These are phyloP conservation scores for Limenitis camilla DNA, from an alignment of 2,888 invertebrate species.

Conservation along the genomic window DNA sequence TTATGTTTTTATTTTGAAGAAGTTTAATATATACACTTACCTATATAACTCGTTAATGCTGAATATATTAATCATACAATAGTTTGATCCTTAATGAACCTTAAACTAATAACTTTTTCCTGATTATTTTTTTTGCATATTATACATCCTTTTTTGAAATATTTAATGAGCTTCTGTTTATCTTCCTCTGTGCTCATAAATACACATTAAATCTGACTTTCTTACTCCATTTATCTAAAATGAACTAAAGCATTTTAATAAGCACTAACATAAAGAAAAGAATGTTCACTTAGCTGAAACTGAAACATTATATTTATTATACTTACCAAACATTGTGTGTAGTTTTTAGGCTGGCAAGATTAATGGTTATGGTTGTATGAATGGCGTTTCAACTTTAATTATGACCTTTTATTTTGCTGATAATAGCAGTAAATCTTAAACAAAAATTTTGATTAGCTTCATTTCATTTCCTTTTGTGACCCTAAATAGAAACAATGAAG, in stretches of 20 bases:
- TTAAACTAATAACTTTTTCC: too few species aligned
- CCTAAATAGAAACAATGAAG: not conserved
- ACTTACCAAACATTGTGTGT: slow-evolving; percentile 26
- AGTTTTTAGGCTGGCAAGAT: slow-evolving; percentile 31
- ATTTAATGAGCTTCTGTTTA: too few species aligned
- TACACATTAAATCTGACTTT: not conserved
- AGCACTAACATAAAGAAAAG: slow-evolving; percentile 20
- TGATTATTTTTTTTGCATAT: too few species aligned
- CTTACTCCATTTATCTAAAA: slow-evolving; percentile 5
- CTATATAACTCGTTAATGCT: too few species aligned
- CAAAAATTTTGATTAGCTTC: slow-evolving; percentile 28
- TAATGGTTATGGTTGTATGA: slow-evolving; percentile 33
- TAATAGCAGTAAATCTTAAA: slow-evolving; percentile 26
- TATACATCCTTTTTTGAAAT: too few species aligned
- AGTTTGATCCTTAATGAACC: too few species aligned
- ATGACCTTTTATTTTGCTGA: slow-evolving; percentile 30
- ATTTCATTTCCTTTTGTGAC: slow-evolving; percentile 4
- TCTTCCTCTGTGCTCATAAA: too few species aligned
- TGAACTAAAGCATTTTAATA: slow-evolving; percentile 17
- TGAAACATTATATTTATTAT: slow-evolving; percentile 23
- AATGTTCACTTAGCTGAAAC: slow-evolving; percentile 17
- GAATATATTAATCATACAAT: too few species aligned
- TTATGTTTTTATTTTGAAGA: too few species aligned
- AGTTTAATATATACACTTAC: too few species aligned
- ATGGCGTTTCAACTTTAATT: slow-evolving; percentile 33